Conservation (phyloP, 2,888 invertebrate species). For the Drosophila sordidula region DNA sequence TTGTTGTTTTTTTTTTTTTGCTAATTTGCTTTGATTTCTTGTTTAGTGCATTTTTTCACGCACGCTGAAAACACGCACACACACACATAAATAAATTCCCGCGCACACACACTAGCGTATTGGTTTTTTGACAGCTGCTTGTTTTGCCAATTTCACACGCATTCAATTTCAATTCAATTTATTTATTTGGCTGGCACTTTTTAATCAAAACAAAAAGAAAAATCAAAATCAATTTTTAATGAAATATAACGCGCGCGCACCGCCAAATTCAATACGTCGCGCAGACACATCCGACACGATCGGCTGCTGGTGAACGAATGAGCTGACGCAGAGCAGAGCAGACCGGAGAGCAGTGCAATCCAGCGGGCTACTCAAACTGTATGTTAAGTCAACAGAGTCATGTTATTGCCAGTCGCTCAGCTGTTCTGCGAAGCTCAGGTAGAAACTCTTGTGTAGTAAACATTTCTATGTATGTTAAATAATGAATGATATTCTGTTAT, state of each 20-base stretch:
- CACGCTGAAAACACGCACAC: constrained; percentile 34
- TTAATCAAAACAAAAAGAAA: constrained; percentile 44
- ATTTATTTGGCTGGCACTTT: constrained; percentile 38
- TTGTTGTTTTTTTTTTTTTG: constrained; percentile 22
- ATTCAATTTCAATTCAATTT: constrained; percentile 39
- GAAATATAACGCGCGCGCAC: constrained; percentile 22
- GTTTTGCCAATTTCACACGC: constrained; percentile 36
- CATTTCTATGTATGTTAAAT: neutral
- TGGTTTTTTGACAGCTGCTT: constrained; percentile 33
- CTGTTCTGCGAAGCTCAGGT: neutral
- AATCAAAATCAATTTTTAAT: constrained; percentile 18
- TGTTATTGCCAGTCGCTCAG: constrained; percentile 1
- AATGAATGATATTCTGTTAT: neutral
- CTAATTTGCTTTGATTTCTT: constrained; percentile 43
- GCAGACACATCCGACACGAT: constrained; percentile 26
- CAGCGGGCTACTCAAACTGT: constrained; percentile 10
- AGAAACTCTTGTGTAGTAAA: too few relatives aligned
- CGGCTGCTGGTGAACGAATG: constrained; percentile 38
- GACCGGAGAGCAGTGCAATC: neutral
- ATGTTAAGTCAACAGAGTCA: constrained; percentile 24
- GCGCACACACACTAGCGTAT: constrained; percentile 20
- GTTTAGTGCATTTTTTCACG: constrained; percentile 68
- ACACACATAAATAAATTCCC: constrained; percentile 19
- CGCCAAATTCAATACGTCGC: neutral
- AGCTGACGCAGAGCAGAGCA: constrained; percentile 6